phyloP scores from a whole-genome alignment of 1,140 invertebrate genomes.

The Scaptomyza pallida region DNA sequence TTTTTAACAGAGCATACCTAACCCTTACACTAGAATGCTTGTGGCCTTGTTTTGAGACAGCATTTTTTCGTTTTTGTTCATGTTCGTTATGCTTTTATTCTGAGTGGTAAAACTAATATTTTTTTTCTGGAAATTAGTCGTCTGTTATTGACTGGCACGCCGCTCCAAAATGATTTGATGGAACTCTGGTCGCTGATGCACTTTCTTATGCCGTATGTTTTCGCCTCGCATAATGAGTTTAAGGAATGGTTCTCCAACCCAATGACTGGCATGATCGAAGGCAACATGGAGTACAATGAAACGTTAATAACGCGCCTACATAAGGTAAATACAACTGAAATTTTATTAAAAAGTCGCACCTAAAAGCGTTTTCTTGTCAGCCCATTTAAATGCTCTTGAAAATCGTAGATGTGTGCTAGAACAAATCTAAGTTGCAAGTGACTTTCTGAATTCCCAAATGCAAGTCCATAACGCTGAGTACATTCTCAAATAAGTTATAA shows the following conservation, averaged over 20 bases:
- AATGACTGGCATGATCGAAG: constrained; percentile 99
- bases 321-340: constrained; percentile 87
- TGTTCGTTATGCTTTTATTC: not conserved
- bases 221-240: constrained; percentile 98
- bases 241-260: constrained; percentile 99
- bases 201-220: constrained; percentile 99
- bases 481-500: constrained; percentile 4
- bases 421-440: constrained; percentile 49
- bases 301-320: constrained; percentile 97
- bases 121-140: too few relatives aligned
- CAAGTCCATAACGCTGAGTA: constrained; percentile 43
- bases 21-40: constrained; percentile 64
- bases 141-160: constrained; percentile 98
- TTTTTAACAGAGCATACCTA: constrained; percentile 64
- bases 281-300: constrained; percentile 97
- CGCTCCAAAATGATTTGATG: constrained; percentile 99
- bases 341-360: constrained; percentile 28
- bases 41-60: constrained; percentile 75
- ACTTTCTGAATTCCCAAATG: constrained; percentile 18
- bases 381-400: constrained; percentile 48
- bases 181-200: constrained; percentile 99
- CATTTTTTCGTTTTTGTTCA: not conserved
- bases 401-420: constrained; percentile 56
- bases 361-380: constrained; percentile 76
- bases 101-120: too few relatives aligned